Evolutionary conservation across 2,888 invertebrate genomes (phyloP), one percentile per base, ranked within the genome.

Genomic region (Drosophila falleni): DNA sequence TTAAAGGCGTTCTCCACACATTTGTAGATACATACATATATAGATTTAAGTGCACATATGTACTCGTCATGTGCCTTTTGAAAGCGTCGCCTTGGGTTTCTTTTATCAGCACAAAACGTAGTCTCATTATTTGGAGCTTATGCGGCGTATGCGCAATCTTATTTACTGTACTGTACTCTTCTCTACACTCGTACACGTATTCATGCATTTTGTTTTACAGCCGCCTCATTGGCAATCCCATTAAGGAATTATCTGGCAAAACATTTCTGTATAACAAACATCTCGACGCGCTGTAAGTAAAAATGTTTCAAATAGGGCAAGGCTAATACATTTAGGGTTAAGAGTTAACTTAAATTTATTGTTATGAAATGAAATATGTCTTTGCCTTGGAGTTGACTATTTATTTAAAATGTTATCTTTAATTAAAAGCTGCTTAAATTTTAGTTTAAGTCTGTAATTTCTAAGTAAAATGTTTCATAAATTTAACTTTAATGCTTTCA

Each of bases 271-370:
- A 92, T 13, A 87, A 93, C 69, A 83, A 73, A 59, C 91, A 92
- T 76, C 90, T 94, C 74, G 92, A 93, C 60, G 93, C 93, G 80
- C 90, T 94, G 94, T 94, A 91, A 94, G 94, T 93, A 56, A 46
- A 46, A 53, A 42, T 49, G 51, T 46, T 46, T 16, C 33, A 62
- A 54, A 50, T 42, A 19, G 39, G 64, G 29, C n/a, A 58, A 59
- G 59, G 4, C 23, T 73, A n/a, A 13, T 37, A 8, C 54, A 13
- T 42, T 70, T 62, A 42, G 54, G 74, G 64, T 51, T 70, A 50
- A 55, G 29, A 50, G 46, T 46, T 64, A 56, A 53, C 47, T 61
- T 37, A 33, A 71, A 60, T 66, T 68, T 62, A 71, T 61, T 51
- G 16, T 60, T 50, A 41, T 54, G 44, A 6, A 44, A 55, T 62